Conservation (phyloP, 2,888 invertebrate genomes). For the Cephus sareptanus region DNA sequence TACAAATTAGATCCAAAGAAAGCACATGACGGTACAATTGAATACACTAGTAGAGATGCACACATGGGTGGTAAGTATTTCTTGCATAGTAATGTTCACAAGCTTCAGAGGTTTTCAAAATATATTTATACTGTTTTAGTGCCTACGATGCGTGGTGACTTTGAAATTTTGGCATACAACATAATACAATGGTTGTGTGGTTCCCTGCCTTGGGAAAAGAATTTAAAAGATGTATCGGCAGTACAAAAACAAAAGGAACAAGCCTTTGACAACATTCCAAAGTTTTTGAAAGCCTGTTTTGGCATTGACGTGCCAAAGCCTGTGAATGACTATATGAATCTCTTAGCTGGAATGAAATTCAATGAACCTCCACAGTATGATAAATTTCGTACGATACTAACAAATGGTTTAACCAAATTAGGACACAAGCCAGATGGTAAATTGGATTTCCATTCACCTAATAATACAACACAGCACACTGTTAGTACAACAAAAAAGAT, state of each 20-base stretch:
- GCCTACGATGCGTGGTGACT: constrained; percentile 88
- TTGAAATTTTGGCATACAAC: constrained; percentile 95
- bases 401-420: constrained; percentile 73
- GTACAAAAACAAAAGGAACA: constrained; percentile 79
- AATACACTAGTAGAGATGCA: constrained; percentile 96
- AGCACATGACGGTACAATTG: constrained; percentile 97
- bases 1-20: constrained; percentile 90
- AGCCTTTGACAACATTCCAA: constrained; percentile 72
- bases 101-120: neutral
- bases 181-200: constrained; percentile 91
- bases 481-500: constrained; percentile 15
- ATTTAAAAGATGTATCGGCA: constrained; percentile 70
- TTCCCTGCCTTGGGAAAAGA: constrained; percentile 85
- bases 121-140: constrained; percentile 60
- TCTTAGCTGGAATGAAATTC: constrained; percentile 76
- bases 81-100: neutral
- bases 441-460: constrained; percentile 69
- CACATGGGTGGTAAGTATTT: constrained; percentile 77
- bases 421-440: constrained; percentile 71
- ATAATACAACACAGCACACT: neutral
- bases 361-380: constrained; percentile 80
- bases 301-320: constrained; percentile 59
- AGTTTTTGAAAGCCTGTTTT: constrained; percentile 66
- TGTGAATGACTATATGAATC: constrained; percentile 70
- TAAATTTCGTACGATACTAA: constrained; percentile 76